Percentiles rank a stretch among this genome's conserved stretches.
phyloP scores from a whole-genome alignment of 2,888 invertebrate genomes.

The Leptothorax acervorum region DNA sequence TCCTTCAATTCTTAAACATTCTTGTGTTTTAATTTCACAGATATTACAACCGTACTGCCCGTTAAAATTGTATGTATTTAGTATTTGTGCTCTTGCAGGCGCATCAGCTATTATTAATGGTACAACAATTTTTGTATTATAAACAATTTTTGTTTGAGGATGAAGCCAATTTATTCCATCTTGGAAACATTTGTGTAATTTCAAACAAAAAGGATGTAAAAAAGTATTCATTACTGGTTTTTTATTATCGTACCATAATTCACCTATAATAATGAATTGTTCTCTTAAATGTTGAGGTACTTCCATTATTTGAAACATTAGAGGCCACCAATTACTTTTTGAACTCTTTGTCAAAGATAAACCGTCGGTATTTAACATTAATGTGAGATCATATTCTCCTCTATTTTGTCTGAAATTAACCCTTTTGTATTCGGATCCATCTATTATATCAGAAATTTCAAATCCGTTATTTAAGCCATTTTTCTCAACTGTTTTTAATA shows the following conservation, averaged over 20 bases:
- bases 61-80: neutral
- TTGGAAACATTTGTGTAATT: neutral
- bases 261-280: neutral
- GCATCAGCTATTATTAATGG: slow-evolving; percentile 13
- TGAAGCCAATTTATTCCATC: slow-evolving; percentile 9
- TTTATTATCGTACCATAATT: neutral
- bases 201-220: neutral
- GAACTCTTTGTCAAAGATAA: neutral
- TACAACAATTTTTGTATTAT: neutral
- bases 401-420: neutral
- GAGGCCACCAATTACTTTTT: neutral
- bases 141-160: neutral
- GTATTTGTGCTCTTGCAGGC: slow-evolving; percentile 6
- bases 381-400: neutral
- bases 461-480: neutral
- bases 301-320: slow-evolving; percentile 12
- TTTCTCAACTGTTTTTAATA: neutral
- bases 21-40: neutral
- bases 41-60: slow-evolving; percentile 4
- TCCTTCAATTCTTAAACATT: neutral
- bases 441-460: neutral
- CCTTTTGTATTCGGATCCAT: neutral
- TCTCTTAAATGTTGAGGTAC: neutral
- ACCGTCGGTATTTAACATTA: slow-evolving; percentile 4
- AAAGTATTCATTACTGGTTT: neutral